Evolutionary conservation across 2,113 vertebrate genomes (phyloP).

Genomic region (Onychostruthus taczanowskii): DNA sequence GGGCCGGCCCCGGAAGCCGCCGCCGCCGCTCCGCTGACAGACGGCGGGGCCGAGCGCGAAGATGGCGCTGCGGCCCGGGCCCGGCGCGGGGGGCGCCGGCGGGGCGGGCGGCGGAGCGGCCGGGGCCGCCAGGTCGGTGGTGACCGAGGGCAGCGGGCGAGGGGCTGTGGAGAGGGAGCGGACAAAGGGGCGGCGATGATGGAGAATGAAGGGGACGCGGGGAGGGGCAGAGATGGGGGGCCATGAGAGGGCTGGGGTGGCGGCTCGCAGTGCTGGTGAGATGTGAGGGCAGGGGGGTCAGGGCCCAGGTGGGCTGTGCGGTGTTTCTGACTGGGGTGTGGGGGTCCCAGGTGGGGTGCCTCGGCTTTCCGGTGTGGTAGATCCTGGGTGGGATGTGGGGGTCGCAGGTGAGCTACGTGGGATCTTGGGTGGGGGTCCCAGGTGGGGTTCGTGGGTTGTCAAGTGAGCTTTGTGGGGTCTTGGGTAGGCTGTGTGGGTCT

Average conservation of each 20-base stretch:
- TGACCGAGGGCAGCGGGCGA: too few species aligned
- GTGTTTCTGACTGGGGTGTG: background rate
- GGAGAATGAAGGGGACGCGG: background rate
- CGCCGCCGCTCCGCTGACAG: too few species aligned
- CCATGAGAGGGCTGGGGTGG: background rate
- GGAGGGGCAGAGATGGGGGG: background rate
- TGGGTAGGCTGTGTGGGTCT: background rate
- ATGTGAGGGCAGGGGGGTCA: too few species aligned
- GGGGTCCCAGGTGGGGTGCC: rapidly evolving
- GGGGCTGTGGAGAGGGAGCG: background rate
- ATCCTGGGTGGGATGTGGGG: background rate
- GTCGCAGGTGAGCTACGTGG: background rate
- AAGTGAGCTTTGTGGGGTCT: background rate
- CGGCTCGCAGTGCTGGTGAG: background rate
- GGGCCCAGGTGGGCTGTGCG: background rate
- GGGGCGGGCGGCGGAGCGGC: too few species aligned
- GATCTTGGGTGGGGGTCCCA: rapidly evolving
- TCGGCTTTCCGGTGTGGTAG: background rate
- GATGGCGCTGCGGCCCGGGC: too few species aligned
- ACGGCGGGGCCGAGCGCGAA: too few species aligned
- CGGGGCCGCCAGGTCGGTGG: too few species aligned
- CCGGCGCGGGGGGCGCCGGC: too few species aligned
- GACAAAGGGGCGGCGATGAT: background rate
- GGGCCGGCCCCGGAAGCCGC: background rate
- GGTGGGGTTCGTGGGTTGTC: background rate